phyloP scores from a whole-genome alignment of 2,797 vertebrate genomes.

The Megaceryle alcyon region DNA sequence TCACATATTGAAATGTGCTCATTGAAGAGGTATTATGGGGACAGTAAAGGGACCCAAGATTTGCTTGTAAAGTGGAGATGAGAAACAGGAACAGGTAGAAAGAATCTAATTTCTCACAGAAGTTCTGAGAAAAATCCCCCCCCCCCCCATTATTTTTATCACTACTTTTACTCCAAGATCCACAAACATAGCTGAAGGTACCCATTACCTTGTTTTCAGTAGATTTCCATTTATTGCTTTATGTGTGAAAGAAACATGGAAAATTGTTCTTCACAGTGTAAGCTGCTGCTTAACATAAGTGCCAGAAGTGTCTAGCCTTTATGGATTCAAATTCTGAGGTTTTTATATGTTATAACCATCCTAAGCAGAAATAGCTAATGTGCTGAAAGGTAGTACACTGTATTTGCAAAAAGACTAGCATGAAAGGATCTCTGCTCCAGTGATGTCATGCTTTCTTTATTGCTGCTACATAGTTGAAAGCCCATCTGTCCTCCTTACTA shows the following conservation, averaged over 20 bases:
- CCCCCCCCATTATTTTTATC: background rate
- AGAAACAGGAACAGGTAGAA: background rate
- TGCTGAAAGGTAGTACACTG: conserved; percentile 2
- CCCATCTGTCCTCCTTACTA: conserved; percentile 34
- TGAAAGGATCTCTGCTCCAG: background rate
- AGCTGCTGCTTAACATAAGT: background rate
- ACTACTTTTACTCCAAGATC: conserved; percentile 11
- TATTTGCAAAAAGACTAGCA: conserved; percentile 10
- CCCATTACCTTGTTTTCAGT: background rate
- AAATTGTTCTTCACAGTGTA: background rate
- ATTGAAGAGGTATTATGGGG: conserved; percentile 1
- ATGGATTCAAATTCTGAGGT: background rate
- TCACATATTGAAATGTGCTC: conserved; percentile 34
- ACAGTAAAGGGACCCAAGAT: background rate
- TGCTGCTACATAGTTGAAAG: conserved; percentile 26
- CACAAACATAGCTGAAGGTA: background rate
- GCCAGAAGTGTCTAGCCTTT: background rate
- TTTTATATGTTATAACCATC: background rate
- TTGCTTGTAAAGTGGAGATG: background rate
- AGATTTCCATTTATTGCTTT: background rate
- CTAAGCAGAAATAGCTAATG: background rate
- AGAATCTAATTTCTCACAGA: conserved; percentile 17
- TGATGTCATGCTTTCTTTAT: conserved; percentile 33
- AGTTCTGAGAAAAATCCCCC: background rate
- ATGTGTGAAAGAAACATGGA: background rate